Base-by-base conservation (phyloP, 2,113 vertebrate species). In the Tetrax tetrax region DNA sequence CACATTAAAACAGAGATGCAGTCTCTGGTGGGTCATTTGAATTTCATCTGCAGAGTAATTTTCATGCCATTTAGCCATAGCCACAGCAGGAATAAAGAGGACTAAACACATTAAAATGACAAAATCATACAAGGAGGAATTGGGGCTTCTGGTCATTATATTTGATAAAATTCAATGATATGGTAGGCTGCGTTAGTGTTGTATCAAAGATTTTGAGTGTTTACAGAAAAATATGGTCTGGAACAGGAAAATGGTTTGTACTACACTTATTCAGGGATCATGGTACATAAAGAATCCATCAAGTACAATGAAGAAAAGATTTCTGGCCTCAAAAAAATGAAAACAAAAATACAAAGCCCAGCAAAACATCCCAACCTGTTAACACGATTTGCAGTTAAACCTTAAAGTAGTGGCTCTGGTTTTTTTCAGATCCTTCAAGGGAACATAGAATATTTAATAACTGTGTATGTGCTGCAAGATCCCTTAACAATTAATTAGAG, bases 11-110 rank as follows among this genome's bases (percentile, higher is more conserved):
- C 54, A 83, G 65, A 93, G 72, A 93, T 41, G 37, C 41, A 76
- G 60, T 96, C 95, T 97, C 97, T 54, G 25, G 93, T 96, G 89
- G 59, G 71, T 88, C 90, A 97, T 97, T 96, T 97, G 79, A 97
- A 96, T 97, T 97, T 97, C 81, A 95, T 91, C 89, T 93, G 70
- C 74, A 94, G 84, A 82, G 90, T 94, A 95, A 97, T 97, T 98
- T 97, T 92, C 93, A 96, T 27, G 59, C 88, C 90, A 95, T 91
- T 98, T 97, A 97, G 92, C 76, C 56, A 59, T 43, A 92, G 94
- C 54, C 75, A 91, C 93, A 92, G 95, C 85, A 94, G 93, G 60
- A 97, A 93, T 65, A 96, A 91, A 97, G 65, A 93, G 31, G 43
- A 79, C 90, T 94, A 97, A 96, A 94, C 54, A 88, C 53, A 80